These are phyloP conservation scores for Ifrita kowaldi DNA, from an alignment of 2,113 vertebrate species.

Conservation along the genomic window DNA sequence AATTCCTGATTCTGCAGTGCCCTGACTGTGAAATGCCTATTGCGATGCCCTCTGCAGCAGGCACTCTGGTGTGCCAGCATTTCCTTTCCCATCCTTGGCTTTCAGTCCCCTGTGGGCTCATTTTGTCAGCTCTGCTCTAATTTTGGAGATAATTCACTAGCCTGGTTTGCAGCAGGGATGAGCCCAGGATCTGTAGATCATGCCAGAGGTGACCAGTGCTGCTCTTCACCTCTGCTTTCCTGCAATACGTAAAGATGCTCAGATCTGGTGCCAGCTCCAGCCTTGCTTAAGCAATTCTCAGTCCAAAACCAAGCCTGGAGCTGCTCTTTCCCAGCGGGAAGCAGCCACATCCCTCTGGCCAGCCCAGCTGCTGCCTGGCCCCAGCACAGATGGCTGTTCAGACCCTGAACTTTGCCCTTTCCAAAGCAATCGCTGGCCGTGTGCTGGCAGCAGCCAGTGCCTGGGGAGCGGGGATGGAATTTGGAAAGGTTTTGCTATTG, in stretches of 20 bases:
- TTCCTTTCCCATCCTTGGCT: not conserved
- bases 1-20: not conserved
- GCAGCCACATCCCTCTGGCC: not conserved
- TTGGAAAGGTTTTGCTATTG: not conserved
- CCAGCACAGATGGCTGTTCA: not conserved
- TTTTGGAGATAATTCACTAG: not conserved
- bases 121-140: not conserved
- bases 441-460: not conserved
- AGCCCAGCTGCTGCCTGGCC: not conserved
- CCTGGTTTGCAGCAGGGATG: not conserved
- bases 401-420: not conserved
- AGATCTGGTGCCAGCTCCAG: not conserved
- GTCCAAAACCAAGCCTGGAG: not conserved
- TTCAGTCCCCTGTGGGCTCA: not conserved
- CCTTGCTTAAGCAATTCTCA: not conserved
- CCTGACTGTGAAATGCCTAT: not conserved
- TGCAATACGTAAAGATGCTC: not conserved
- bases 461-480: not conserved
- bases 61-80: not conserved
- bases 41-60: not conserved
- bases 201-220: not conserved
- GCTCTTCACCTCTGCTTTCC: not conserved
- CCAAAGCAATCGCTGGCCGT: fast-evolving
- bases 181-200: not conserved
- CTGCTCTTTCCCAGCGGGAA: not conserved